Evolutionary conservation across 2,113 vertebrate genomes (phyloP).

Genomic region (Hylia prasina): DNA sequence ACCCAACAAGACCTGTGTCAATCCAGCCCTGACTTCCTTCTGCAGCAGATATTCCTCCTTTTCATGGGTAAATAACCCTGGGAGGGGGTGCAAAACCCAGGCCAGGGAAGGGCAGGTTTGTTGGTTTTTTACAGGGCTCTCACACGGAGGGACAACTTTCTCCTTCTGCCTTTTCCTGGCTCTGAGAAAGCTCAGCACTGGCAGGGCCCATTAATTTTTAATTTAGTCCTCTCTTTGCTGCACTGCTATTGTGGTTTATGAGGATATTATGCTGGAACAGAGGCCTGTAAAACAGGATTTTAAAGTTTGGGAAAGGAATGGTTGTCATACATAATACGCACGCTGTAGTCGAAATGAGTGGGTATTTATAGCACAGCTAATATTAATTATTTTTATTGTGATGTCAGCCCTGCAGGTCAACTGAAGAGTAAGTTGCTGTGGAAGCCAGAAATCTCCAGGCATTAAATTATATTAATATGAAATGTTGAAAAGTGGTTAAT

Average conservation of each 20-base stretch:
- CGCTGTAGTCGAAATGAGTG: neutral
- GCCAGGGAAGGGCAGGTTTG: neutral
- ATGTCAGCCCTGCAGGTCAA: neutral
- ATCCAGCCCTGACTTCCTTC: neutral
- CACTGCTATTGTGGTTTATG: constrained; percentile 62
- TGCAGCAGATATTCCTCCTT: neutral
- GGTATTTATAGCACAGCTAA: constrained; percentile 22
- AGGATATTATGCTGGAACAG: constrained; percentile 49
- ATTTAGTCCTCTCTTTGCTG: constrained; percentile 62
- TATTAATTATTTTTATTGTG: constrained; percentile 43
- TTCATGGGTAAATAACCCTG: fast-evolving
- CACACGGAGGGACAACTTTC: neutral
- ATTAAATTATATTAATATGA: neutral
- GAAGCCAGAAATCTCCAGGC: neutral
- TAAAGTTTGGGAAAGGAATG: constrained; percentile 17
- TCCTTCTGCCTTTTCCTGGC: neutral
- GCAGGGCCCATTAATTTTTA: constrained; percentile 71
- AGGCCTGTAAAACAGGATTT: constrained; percentile 63
- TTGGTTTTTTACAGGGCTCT: neutral
- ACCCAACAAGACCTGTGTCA: too few relatives aligned
- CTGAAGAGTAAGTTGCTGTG: neutral
- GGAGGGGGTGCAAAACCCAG: neutral
- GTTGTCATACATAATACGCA: neutral
- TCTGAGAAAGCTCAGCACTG: neutral
- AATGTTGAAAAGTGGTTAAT: neutral